Evolutionary conservation across 2,113 vertebrate genomes (phyloP), one percentile per base, ranked within the genome.

Genomic region (Salvelinus namaycush): DNA sequence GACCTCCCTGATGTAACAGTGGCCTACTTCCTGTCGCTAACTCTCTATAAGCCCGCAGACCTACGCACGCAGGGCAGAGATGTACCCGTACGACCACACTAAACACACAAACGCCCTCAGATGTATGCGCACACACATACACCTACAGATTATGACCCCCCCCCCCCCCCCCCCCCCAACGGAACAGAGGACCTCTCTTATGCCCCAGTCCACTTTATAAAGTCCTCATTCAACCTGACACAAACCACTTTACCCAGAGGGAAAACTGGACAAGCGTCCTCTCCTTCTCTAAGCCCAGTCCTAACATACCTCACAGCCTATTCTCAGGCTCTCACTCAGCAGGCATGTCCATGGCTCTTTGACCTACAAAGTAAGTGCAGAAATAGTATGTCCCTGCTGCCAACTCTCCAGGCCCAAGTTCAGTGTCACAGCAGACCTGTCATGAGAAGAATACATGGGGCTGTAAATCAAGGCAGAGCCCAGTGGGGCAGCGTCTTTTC

Each of bases 1-100:
- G 69, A 68, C 70, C 29, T 5, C 44, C 83, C 86, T 90, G 90
- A 90, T 81, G 89, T 89, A 91, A 91, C 85, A 81, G 76, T 89
- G 91, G 54, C 90, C 90, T 80, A 88, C 70, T 89, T 11, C 39
- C 39, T 44, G 2, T 1, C 22, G 4, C 51, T 62, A n/a, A 62
- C 59, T 62, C 59, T 8, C n/a, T 11, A 62, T 22, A n/a, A 24
- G 59, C 51, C 3, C 4, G 16, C 16, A 4, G 51, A 54, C 51
- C 13, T 18, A 16, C 51, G 14, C n/a, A 22, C n/a, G 18, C 59
- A 62, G 59, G n/a, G 3, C 51, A 54, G n/a, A 62, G 59, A 62
- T 8, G n/a, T 13, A 69, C 22, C 68, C 67, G 69, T 49, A n/a
- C 18, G 12, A 60, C 12, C 16, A 20, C 26, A 24, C 49, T 20